Percentiles rank a stretch among this genome's conserved stretches.
Conservation (phyloP, 2,797 vertebrate genomes). For the Somateria mollissima region DNA sequence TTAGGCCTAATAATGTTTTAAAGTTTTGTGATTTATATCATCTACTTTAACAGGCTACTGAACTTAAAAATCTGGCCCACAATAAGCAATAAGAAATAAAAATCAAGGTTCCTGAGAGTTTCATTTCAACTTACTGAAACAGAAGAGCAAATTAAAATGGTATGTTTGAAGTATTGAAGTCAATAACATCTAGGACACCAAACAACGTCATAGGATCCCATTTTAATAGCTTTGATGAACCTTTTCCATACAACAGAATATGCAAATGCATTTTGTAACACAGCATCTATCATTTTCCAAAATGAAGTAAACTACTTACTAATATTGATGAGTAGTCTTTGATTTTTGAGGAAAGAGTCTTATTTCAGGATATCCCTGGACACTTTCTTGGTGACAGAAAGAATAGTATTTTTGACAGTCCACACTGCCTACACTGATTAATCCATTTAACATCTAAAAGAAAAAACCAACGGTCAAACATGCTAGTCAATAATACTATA, state of each 20-base stretch:
- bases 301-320: slow-evolving; percentile 76
- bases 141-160: background rate
- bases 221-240: background rate
- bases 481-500: background rate
- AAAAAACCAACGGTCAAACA: background rate
- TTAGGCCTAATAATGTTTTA: background rate
- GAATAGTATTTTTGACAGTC: slow-evolving; percentile 92
- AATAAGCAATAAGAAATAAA: background rate
- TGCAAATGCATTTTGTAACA: background rate
- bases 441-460: slow-evolving; percentile 85
- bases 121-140: background rate
- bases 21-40: background rate
- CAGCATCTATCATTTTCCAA: background rate
- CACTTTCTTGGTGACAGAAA: slow-evolving; percentile 88
- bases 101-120: background rate
- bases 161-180: background rate
- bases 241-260: background rate
- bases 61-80: background rate
- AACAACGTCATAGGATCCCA: background rate
- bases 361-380: slow-evolving; percentile 92
- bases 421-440: slow-evolving; percentile 89
- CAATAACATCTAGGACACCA: background rate
- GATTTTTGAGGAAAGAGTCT: slow-evolving; percentile 85
- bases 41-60: background rate
- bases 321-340: slow-evolving; percentile 74